These are phyloP conservation scores for Sebastes itinus DNA, from an alignment of 2,797 vertebrate genomes.

Conservation along the genomic window DNA sequence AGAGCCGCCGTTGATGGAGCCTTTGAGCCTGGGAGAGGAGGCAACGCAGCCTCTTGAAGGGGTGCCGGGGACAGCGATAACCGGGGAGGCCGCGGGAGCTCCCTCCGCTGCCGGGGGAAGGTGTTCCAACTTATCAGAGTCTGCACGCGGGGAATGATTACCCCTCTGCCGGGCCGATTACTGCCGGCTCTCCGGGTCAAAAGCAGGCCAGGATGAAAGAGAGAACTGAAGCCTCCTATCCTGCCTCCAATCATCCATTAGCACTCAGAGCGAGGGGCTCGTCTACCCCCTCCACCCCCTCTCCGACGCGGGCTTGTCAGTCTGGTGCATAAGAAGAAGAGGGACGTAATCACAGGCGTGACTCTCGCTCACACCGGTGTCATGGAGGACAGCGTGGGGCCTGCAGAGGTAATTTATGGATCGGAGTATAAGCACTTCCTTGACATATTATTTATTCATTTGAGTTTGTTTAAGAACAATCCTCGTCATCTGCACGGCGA, in stretches of 20 bases:
- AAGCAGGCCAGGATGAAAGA: constrained; percentile 95
- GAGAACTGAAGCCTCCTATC: constrained; percentile 93
- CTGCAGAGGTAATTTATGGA: constrained; percentile 71
- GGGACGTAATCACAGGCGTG: constrained; percentile 66
- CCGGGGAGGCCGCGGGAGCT: constrained; percentile 89
- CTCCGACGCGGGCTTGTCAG: constrained; percentile 84
- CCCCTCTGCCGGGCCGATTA: constrained; percentile 96
- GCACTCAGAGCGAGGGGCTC: constrained; percentile 86
- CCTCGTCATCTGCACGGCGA: constrained; percentile 55
- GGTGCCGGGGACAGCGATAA: constrained; percentile 90
- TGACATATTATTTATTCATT: constrained; percentile 77
- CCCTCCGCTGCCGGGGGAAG: constrained; percentile 88
- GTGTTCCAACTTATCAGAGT: constrained; percentile 98
- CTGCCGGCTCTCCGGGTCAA: constrained; percentile 91
- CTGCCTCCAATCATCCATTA: constrained; percentile 92
- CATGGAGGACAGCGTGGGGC: constrained; percentile 47
- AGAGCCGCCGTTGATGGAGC: constrained; percentile 92
- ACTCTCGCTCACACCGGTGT: constrained; percentile 54
- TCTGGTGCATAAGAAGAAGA: constrained; percentile 81
- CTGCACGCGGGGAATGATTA: constrained; percentile 97
- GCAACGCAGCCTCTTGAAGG: constrained; percentile 91
- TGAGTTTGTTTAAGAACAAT: constrained; percentile 75
- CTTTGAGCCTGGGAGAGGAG: constrained; percentile 86
- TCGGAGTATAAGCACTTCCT: constrained; percentile 56
- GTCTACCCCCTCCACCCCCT: constrained; percentile 55